phyloP scores from a whole-genome alignment of 2,113 vertebrate species.

The Actenoides hombroni region DNA sequence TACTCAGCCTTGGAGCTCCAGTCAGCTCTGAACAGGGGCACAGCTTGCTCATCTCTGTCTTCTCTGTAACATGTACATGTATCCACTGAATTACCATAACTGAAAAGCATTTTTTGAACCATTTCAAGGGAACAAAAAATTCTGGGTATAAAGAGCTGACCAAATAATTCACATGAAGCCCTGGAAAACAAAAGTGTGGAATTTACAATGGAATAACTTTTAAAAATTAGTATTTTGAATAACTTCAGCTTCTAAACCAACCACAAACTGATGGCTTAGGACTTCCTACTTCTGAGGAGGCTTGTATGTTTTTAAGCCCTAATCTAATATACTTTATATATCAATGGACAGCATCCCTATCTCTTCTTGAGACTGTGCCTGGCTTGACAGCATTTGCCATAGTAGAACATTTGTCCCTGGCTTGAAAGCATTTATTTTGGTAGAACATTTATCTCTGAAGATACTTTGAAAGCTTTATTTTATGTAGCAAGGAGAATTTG shows the following conservation, averaged over 20 bases:
- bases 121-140: not conserved
- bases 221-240: not conserved
- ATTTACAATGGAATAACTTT: rapidly evolving
- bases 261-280: not conserved
- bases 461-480: not conserved
- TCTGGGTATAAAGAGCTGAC: not conserved
- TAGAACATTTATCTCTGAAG: not conserved
- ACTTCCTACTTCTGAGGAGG: not conserved
- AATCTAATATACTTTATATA: not conserved
- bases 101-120: not conserved
- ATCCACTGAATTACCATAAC: not conserved
- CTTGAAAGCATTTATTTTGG: not conserved
- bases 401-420: not conserved
- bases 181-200: not conserved
- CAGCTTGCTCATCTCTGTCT: not conserved
- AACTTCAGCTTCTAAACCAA: not conserved
- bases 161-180: not conserved
- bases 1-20: not conserved
- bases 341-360: not conserved
- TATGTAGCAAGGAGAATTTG: not conserved
- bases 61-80: not conserved
- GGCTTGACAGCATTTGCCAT: not conserved
- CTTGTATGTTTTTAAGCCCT: not conserved
- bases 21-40: not conserved
- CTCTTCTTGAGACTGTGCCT: not conserved